These are phyloP conservation scores for Helogale parvula DNA, from an alignment of 2,113 vertebrate genomes.

Conservation along the genomic window DNA sequence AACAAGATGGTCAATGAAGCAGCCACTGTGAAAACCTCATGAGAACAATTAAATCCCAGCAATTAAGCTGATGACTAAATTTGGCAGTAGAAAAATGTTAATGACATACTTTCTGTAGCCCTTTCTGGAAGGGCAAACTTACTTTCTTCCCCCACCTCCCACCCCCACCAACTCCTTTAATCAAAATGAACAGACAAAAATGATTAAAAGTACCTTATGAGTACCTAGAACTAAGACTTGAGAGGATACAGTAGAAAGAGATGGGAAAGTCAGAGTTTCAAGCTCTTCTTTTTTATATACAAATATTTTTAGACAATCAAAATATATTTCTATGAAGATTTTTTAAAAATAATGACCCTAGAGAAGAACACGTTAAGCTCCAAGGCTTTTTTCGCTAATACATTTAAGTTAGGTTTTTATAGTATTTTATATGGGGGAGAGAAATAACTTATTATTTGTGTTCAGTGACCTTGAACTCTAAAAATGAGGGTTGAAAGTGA, in stretches of 20 bases:
- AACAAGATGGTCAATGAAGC: slow-evolving; percentile 59
- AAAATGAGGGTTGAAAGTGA: neutral
- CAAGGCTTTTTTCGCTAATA: neutral
- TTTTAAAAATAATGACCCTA: neutral
- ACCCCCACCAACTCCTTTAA: neutral
- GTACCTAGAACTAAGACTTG: neutral
- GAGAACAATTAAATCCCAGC: slow-evolving; percentile 69
- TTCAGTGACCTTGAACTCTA: neutral
- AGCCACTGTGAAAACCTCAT: slow-evolving; percentile 52
- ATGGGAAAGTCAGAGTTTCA: neutral
- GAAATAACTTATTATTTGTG: neutral
- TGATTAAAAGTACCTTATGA: slow-evolving; percentile 22
- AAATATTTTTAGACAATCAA: slow-evolving; percentile 14
- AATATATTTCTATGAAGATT: neutral
- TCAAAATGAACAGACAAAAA: slow-evolving; percentile 46
- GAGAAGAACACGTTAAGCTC: neutral
- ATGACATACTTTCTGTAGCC: slow-evolving; percentile 46
- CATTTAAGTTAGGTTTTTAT: neutral
- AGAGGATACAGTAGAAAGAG: neutral
- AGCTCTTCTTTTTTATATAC: neutral
- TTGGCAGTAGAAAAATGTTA: slow-evolving; percentile 55
- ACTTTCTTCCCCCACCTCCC: neutral
- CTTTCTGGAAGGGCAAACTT: slow-evolving; percentile 49
- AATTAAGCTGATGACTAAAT: slow-evolving; percentile 65
- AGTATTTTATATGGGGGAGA: neutral